A percentile compares a stretch with the other conserved stretches of the same genome.
These are phyloP conservation scores for Procambarus clarkii DNA, from an alignment of 1,140 invertebrate genomes.

Conservation along the genomic window DNA sequence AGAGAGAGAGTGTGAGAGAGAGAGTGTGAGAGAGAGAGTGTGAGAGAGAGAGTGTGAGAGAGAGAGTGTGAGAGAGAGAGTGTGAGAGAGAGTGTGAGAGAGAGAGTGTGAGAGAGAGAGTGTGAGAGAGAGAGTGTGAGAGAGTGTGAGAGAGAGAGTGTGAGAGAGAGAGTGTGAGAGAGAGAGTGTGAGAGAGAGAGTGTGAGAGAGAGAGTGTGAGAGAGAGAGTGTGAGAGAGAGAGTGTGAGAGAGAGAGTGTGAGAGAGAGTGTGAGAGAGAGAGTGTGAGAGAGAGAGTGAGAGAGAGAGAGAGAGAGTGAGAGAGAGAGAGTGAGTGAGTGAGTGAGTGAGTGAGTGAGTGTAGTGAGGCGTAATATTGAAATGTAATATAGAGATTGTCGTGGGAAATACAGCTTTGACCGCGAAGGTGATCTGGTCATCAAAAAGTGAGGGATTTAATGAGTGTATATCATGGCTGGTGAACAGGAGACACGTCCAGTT, in stretches of 20 bases:
- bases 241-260: not conserved
- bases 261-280: not conserved
- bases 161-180: not conserved
- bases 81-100: not conserved
- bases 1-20: not conserved
- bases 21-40: not conserved
- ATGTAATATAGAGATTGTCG: too few species aligned
- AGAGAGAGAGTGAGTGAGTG: too few species aligned
- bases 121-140: not conserved
- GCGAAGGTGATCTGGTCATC: too few species aligned
- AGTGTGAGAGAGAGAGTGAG: too few species aligned
- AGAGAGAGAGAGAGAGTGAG: too few species aligned
- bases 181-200: not conserved
- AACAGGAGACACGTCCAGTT: too few species aligned
- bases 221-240: conserved; percentile 1
- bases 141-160: not conserved
- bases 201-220: not conserved
- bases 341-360: too few species aligned
- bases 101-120: not conserved
- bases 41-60: not conserved
- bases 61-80: not conserved
- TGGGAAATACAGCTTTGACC: too few species aligned
- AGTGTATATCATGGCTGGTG: too few species aligned
- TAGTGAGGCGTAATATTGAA: too few species aligned
- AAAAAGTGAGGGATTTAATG: too few species aligned